A percentile compares a stretch with the other conserved stretches of the same genome.
These are phyloP conservation scores for Gambusia yucatana DNA, from an alignment of 2,797 vertebrate genomes.

Conservation along the genomic window DNA sequence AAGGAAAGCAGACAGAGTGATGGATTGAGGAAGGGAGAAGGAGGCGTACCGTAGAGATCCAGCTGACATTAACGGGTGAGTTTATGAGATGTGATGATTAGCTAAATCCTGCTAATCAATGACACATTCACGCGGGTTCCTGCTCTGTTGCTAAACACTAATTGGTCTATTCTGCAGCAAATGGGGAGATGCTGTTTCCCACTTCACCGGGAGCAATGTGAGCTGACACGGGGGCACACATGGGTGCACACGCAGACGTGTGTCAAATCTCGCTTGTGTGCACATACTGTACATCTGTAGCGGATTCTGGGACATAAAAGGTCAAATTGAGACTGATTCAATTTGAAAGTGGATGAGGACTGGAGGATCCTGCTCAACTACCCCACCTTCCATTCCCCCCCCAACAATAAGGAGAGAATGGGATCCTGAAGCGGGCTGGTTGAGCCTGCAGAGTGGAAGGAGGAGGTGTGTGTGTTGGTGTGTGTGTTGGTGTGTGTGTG, in stretches of 20 bases:
- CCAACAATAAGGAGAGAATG: slow-evolving; percentile 79
- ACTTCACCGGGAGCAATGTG: slow-evolving; percentile 75
- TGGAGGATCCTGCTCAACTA: slow-evolving; percentile 67
- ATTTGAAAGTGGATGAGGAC: slow-evolving; percentile 78
- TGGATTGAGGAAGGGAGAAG: slow-evolving; percentile 60
- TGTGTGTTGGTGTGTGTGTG: not conserved
- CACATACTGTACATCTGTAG: slow-evolving; percentile 76
- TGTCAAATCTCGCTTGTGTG: slow-evolving; percentile 56
- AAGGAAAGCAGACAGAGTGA: slow-evolving; percentile 57
- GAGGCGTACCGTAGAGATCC: slow-evolving; percentile 73
- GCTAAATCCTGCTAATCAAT: slow-evolving; percentile 86
- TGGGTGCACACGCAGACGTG: slow-evolving; percentile 38
- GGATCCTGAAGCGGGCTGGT: slow-evolving; percentile 71
- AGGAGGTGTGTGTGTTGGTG: not conserved
- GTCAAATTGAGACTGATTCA: slow-evolving; percentile 82
- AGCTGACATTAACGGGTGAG: slow-evolving; percentile 78
- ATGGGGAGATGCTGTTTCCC: slow-evolving; percentile 81
- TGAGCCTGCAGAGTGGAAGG: slow-evolving; percentile 45
- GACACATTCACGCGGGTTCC: slow-evolving; percentile 86
- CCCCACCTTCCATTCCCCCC: slow-evolving; percentile 16
- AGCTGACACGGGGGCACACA: slow-evolving; percentile 70
- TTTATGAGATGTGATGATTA: slow-evolving; percentile 84
- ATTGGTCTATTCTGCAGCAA: slow-evolving; percentile 85
- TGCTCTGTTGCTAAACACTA: slow-evolving; percentile 84
- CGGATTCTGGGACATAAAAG: slow-evolving; percentile 77